Evolutionary conservation across 2,888 invertebrate genomes (phyloP), one percentile per base, ranked within the genome.

Genomic region (Euzetes globulus): DNA sequence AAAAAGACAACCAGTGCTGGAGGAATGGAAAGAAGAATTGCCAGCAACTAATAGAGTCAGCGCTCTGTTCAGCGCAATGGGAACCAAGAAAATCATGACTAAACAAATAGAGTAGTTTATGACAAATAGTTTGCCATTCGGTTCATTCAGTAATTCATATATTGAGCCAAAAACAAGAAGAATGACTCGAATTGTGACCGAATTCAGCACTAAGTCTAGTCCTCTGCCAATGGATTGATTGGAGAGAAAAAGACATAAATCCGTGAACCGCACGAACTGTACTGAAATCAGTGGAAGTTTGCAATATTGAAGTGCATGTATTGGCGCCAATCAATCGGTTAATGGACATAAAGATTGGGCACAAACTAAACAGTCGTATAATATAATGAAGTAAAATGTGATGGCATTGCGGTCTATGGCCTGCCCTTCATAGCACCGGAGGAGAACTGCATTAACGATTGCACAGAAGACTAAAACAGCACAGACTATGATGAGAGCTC

Each of bases 81-180:
- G 70, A 22, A 70, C 47, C 22, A 45, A 47, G 45, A 11, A 70
- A 70, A 70, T 70, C 47, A 70, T 70, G 41, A 45, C 70, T 70
- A 70, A 70, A 70, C 70, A 70, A 70, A 70, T 70, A 70, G 70
- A 70, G 70, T 70, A 45, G 19, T 58, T 70, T 47, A 70, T 70
- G 45, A 70, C 70, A 70, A 70, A 70, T 70, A 45, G 45, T 19
- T 11, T 45, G 25, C 27, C 29, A 63, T 68, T 68, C 68, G 17
- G 13, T 33, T 37, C 68, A 33, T 19, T n/a, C 17, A 41, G 37
- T 68, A 37, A 70, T 11, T 70, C 41, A 70, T 45, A 45, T 25
- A 45, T 70, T 70, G 68, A 68, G 45, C 15, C 1, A 41, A 33
- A 41, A 9, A 41, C 15, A 37, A 22, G 41, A 47, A 9, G 17